These are phyloP conservation scores for Danaus chrysippus DNA, from an alignment of 2,888 invertebrate species.

Conservation along the genomic window DNA sequence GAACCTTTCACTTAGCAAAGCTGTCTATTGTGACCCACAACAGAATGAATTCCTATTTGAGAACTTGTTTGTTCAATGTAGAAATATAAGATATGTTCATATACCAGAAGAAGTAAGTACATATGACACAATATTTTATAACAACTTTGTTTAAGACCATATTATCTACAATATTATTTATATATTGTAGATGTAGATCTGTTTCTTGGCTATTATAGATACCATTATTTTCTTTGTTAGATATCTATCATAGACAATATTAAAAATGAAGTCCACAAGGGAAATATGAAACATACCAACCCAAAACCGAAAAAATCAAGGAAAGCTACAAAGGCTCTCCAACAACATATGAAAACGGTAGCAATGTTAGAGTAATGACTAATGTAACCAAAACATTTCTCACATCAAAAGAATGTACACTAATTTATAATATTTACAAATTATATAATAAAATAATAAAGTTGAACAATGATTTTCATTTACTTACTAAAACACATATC, in stretches of 20 bases:
- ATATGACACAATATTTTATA: background rate
- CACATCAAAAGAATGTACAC: background rate
- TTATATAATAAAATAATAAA: background rate
- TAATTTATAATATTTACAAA: background rate
- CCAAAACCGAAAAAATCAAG: constrained; percentile 54
- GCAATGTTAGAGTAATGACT: constrained; percentile 44
- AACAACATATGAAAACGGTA: constrained; percentile 73
- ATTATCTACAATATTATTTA: too few species aligned
- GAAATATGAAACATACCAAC: constrained; percentile 36
- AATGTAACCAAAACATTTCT: background rate
- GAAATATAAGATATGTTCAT: constrained; percentile 84
- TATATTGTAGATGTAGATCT: too few species aligned
- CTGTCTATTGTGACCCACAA: constrained; percentile 80
- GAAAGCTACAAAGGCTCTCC: constrained; percentile 71
- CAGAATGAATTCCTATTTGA: constrained; percentile 81
- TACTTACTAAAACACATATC: background rate
- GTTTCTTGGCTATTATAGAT: too few species aligned
- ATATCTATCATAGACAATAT: constrained; percentile 72
- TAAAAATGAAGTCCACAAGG: constrained; percentile 58
- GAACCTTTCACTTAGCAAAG: constrained; percentile 83
- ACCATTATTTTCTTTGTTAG: constrained; percentile 50
- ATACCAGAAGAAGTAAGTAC: constrained; percentile 78
- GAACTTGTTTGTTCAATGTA: constrained; percentile 80
- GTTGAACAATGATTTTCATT: background rate
- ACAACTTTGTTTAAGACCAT: too few species aligned